Base-by-base conservation (phyloP, 2,113 vertebrate genomes). In the Nothoprocta perdicaria region DNA sequence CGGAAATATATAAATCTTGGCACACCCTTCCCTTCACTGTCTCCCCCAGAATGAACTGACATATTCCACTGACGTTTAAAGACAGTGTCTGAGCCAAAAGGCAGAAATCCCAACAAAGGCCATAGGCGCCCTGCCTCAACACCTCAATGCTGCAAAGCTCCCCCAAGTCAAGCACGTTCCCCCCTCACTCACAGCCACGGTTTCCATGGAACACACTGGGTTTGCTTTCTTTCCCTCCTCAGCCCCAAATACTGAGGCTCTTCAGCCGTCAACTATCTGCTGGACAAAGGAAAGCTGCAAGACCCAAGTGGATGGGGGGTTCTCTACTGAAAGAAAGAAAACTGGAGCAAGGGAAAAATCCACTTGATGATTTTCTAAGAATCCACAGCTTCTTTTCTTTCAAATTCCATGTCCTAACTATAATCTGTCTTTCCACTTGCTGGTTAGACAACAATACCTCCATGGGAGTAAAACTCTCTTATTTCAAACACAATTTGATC, bases 281-380 rank as follows among this genome's bases (percentile, higher is more conserved):
- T 40, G 74, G 45, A 68, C 24, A 21, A 22, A 66, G 72, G 45
- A 84, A 63, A 31, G 60, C 43, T 15, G 26, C 0, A 0, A 52
- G 41, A 35, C n/a, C 4, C 1, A 12, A 27, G 1, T 0, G 1
- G 50, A 45, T 33, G 17, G 6, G 8, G 62, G 15, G 31, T 4
- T 66, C 68, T 45, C 43, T 55, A 48, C 2, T 1, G 27, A 76
- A 43, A 40, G 55, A 48, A 78, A 12, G 7, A 55, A 45, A 88
- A 67, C 2, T 6, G 1, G 3, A 41, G 5, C 31, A 60, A 88
- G 61, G 35, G 8, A 41, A 58, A 80, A 21, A 22, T 0, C 1
- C 12, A 43, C 10, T 14, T 57, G 48, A 6, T 48, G 35, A 14
- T 52, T 80, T 62, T 14, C 29, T 8, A 29, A 9, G 33, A 12